Percentiles rank a stretch among this genome's conserved stretches.
Conservation (phyloP, 2,113 vertebrate genomes). For the Eleginops maclovinus region DNA sequence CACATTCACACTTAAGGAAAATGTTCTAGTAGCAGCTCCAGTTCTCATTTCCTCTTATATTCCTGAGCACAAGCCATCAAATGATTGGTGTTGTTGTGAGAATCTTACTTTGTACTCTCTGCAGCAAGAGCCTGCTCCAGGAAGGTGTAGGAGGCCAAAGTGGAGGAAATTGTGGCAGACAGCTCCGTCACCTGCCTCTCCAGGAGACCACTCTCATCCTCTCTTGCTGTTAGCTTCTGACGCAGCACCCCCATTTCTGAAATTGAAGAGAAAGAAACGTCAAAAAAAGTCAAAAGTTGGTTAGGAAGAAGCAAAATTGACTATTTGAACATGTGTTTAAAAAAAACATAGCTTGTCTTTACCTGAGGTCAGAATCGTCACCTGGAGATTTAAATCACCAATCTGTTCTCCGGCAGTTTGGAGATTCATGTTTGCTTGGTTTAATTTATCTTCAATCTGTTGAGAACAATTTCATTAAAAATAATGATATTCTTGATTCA, state of each 20-base stretch:
- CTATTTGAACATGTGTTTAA: background rate
- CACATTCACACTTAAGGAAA: background rate
- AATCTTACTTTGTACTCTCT: constrained; percentile 78
- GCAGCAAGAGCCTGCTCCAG: constrained; percentile 80
- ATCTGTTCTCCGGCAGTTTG: constrained; percentile 76
- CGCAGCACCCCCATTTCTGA: constrained; percentile 83
- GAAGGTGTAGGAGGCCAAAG: constrained; percentile 83
- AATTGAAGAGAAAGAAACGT: background rate
- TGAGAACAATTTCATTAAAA: background rate
- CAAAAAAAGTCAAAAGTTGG: background rate
- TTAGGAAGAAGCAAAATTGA: background rate
- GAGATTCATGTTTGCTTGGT: constrained; percentile 56
- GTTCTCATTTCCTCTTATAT: background rate
- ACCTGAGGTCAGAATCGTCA: constrained; percentile 83
- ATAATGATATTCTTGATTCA: background rate
- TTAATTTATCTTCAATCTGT: constrained; percentile 77
- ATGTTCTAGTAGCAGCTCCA: background rate
- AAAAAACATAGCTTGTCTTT: constrained; percentile 15
- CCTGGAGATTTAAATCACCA: constrained; percentile 78
- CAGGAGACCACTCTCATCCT: constrained; percentile 74
- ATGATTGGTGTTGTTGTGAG: background rate
- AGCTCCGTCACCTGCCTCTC: constrained; percentile 79
- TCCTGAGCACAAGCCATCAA: background rate
- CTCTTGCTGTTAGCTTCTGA: constrained; percentile 75
- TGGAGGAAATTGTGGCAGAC: constrained; percentile 82